Evolutionary conservation across 2,888 invertebrate genomes (phyloP).

Genomic region (Auanema freiburgensis): DNA sequence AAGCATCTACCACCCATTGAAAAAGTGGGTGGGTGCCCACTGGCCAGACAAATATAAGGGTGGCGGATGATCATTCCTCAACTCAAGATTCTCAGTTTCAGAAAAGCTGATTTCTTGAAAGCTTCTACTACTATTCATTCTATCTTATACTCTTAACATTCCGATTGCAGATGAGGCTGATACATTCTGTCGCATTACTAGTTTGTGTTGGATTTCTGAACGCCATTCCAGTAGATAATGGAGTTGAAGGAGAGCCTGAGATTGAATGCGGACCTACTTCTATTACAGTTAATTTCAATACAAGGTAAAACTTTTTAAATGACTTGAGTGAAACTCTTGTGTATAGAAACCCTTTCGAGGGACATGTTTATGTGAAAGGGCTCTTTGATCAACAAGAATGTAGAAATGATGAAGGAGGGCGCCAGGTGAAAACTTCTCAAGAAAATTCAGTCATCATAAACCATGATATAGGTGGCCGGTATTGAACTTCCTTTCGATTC

Average conservation of each 20-base stretch:
- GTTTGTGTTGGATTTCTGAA: neutral
- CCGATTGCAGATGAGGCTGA: no score
- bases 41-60: no score
- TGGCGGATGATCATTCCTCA: no score
- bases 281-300: constrained; percentile 64
- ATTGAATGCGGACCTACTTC: constrained; percentile 63
- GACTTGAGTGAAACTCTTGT: constrained; percentile 35
- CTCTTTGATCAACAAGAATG: constrained; percentile 61
- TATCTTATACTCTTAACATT: no score
- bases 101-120: neutral
- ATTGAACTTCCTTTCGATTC: constrained; percentile 63
- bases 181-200: neutral
- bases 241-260: constrained; percentile 64
- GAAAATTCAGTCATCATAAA: neutral
- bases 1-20: no score
- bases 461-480: constrained; percentile 53
- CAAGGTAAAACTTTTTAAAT: constrained; percentile 56
- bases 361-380: constrained; percentile 58
- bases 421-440: constrained; percentile 32
- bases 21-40: no score
- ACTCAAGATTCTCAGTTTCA: no score
- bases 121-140: neutral
- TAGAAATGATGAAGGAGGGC: constrained; percentile 59
- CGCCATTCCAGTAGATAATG: constrained; percentile 63
- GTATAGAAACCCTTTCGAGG: constrained; percentile 44